phyloP scores from a whole-genome alignment of 2,113 vertebrate genomes.

The Mormoops blainvillei region DNA sequence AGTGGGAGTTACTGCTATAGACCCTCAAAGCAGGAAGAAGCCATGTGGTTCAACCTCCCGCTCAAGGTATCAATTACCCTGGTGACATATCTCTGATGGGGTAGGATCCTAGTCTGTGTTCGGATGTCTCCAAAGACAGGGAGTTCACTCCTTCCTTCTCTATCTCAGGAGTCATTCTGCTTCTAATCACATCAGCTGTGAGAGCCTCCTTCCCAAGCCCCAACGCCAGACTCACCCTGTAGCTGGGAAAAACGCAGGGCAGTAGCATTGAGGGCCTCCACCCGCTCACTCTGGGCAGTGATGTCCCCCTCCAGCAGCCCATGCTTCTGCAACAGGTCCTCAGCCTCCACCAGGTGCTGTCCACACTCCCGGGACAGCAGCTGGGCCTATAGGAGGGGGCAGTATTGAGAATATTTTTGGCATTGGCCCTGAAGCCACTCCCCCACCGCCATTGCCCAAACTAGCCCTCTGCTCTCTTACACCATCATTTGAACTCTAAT shows the following conservation, averaged over 20 bases:
- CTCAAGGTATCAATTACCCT: not conserved
- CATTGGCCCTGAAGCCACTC: not conserved
- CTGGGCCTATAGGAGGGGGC: slow-evolving; percentile 77
- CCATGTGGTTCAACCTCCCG: not conserved
- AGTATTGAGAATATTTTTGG: not conserved
- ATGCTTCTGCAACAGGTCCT: slow-evolving; percentile 95
- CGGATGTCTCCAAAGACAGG: not conserved
- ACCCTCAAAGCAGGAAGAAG: not conserved
- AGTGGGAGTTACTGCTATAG: not conserved
- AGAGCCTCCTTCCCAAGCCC: not conserved
- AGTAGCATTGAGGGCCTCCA: slow-evolving; percentile 87
- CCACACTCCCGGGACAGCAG: slow-evolving; percentile 91
- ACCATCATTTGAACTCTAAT: not conserved
- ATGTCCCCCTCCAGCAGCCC: slow-evolving; percentile 92
- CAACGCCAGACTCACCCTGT: slow-evolving; percentile 79
- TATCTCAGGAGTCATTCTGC: not conserved
- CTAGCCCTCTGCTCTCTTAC: not conserved
- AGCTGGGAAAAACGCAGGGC: slow-evolving; percentile 91
- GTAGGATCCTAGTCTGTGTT: not conserved
- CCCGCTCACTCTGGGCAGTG: slow-evolving; percentile 88
- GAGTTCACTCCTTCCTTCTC: not conserved
- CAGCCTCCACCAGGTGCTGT: slow-evolving; percentile 94
- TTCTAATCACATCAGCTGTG: not conserved
- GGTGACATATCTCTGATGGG: not conserved
- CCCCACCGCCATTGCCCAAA: fast-evolving